Evolutionary conservation across 1,140 invertebrate species (phyloP), one percentile per base, ranked within the genome.

Genomic region (Drosophila quadrilineata): DNA sequence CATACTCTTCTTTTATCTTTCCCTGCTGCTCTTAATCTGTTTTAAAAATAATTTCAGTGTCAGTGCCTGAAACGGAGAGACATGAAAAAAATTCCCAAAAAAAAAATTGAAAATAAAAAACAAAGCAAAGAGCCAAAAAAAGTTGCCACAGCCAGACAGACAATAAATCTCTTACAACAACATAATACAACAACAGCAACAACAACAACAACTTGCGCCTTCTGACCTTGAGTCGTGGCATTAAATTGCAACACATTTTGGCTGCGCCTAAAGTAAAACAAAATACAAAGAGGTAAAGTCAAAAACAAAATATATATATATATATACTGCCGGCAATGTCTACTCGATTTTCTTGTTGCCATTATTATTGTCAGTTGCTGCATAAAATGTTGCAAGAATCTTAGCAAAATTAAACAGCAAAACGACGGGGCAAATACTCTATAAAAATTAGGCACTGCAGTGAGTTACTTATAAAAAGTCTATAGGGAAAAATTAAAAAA

Each of bases 321-420:
- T 14, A 9, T 3, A 19, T 31, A 48, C n/a, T 26, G 43, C 64
- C 49, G 48, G 58, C 56, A 43, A n/a, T 36, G n/a, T n/a, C n/a
- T n/a, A n/a, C n/a, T n/a, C n/a, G n/a, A n/a, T 58, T 29, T 29
- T 19, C 24, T 46, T 40, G 36, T 22, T 54, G 29, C 26, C 58
- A 38, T 59, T 49, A 33, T 48, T 71, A 67, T 68, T 67, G 67
- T 52, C 46, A 67, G 60, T 52, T 60, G 36, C 56, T 46, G 28
- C 14, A 14, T 24, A 21, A 46, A 65, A 63, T 84, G 76, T 76
- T 76, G 76, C 57, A 76, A 84, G 76, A 69, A 82, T 82, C 50
- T 60, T 43, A 12, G 10, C 35, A 26, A 35, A 24, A 14, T n/a
- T n/a, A n/a, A n/a, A n/a, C n/a, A n/a, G n/a, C n/a, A n/a, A n/a